Percentiles rank a stretch among this genome's conserved stretches.
Conservation (phyloP, 2,888 invertebrate species). For the Helleia helle region DNA sequence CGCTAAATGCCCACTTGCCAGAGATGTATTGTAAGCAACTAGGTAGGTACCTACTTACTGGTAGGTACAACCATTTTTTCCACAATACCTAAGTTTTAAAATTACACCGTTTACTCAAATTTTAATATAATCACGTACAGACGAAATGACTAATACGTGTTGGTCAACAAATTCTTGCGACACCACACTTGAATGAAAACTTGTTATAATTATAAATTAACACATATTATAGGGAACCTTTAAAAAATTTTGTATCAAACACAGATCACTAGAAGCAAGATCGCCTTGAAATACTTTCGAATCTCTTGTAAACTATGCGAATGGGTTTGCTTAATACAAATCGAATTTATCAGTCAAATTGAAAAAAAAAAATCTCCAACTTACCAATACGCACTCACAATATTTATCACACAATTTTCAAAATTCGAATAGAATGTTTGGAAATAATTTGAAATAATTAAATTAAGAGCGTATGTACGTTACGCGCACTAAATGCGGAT, state of each 20-base stretch:
- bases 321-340: conserved; percentile 55
- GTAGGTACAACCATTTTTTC: too few relatives aligned
- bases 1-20: too few relatives aligned
- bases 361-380: conserved; percentile 11
- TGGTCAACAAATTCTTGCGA: too few relatives aligned
- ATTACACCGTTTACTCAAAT: too few relatives aligned
- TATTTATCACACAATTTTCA: not conserved
- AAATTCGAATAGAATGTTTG: too few relatives aligned
- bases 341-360: conserved; percentile 41
- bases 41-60: too few relatives aligned
- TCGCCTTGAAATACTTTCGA: conserved; percentile 73
- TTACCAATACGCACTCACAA: not conserved
- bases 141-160: too few relatives aligned
- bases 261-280: conserved; percentile 46
- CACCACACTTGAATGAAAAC: too few relatives aligned
- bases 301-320: conserved; percentile 59
- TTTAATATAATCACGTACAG: too few relatives aligned
- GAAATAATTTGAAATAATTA: too few relatives aligned
- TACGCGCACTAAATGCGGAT: conserved; percentile 13
- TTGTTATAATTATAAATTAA: not conserved
- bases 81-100: too few relatives aligned
- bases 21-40: too few relatives aligned
- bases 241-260: conserved; percentile 27
- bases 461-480: not conserved
- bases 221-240: not conserved